Evolutionary conservation across 2,888 invertebrate genomes (phyloP).

Genomic region (Cheilosia variabilis): DNA sequence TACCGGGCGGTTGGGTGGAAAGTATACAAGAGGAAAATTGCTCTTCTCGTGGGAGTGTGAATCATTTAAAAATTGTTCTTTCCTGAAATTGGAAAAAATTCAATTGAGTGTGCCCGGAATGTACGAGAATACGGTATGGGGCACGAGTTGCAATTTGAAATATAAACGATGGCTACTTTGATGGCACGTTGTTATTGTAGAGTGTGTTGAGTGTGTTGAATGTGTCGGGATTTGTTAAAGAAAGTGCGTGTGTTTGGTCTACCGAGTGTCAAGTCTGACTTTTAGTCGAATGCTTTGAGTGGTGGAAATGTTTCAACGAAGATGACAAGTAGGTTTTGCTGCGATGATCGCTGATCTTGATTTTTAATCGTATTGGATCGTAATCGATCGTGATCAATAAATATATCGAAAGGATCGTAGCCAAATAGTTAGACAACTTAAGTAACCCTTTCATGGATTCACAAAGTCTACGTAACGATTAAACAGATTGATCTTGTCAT

Average conservation of each 20-base stretch:
- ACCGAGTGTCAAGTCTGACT: neutral
- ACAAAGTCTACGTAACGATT: too few relatives aligned
- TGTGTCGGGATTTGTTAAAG: slow-evolving; percentile 4
- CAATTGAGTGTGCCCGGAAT: slow-evolving; percentile 23
- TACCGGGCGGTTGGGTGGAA: slow-evolving; percentile 1
- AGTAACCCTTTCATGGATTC: too few relatives aligned
- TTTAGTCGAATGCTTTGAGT: neutral
- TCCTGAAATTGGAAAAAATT: slow-evolving; percentile 10
- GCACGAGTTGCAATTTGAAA: slow-evolving; percentile 36
- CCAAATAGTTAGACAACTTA: too few relatives aligned
- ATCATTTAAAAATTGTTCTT: slow-evolving; percentile 13
- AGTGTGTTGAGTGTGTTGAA: too few relatives aligned
- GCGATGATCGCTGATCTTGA: too few relatives aligned
- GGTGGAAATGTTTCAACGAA: too few relatives aligned
- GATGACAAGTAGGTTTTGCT: too few relatives aligned
- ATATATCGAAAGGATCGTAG: too few relatives aligned
- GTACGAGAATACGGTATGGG: neutral
- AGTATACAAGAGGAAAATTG: neutral
- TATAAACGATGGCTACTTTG: neutral
- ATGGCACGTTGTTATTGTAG: neutral
- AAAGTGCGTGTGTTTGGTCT: slow-evolving; percentile 1
- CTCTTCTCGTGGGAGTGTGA: slow-evolving; percentile 16
- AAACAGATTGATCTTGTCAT: too few relatives aligned
- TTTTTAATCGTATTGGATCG: too few relatives aligned
- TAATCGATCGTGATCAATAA: too few relatives aligned